A percentile compares a stretch with the other conserved stretches of the same genome.
phyloP scores from a whole-genome alignment of 2,888 invertebrate genomes.

The Caenorhabditis becei region DNA sequence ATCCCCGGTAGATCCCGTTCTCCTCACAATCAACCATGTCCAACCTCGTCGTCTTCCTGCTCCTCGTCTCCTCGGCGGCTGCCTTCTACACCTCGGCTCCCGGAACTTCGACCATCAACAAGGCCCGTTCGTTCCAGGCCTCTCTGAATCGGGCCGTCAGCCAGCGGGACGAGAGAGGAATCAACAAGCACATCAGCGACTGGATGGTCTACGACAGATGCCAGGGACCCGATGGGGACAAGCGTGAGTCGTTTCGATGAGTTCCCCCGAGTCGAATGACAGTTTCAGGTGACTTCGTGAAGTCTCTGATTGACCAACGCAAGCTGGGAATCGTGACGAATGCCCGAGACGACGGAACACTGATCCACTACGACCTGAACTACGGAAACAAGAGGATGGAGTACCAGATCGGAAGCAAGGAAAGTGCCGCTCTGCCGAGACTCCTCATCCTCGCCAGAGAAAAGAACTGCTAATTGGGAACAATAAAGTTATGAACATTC shows the following conservation, averaged over 20 bases:
- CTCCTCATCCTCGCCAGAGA: not conserved
- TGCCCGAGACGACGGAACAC: slow-evolving; percentile 4
- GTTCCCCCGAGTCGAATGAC: not conserved
- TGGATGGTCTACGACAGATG: slow-evolving; percentile 10
- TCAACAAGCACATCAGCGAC: not conserved
- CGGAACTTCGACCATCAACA: slow-evolving; percentile 5
- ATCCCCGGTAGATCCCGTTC: not conserved
- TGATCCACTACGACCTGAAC: slow-evolving; percentile 2
- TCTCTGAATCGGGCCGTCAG: slow-evolving; percentile 12
- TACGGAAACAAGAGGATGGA: slow-evolving; percentile 6
- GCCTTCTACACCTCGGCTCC: slow-evolving; percentile 1
- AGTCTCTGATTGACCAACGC: not conserved
- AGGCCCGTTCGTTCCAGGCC: slow-evolving; percentile 6
- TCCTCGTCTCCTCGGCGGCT: not conserved
- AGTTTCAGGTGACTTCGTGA: not conserved
- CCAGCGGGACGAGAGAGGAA: not conserved
- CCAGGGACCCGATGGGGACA: not conserved
- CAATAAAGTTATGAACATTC: not conserved
- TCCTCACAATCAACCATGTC: not conserved
- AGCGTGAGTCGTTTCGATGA: not conserved
- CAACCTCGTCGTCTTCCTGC: not conserved
- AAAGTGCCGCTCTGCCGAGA: not conserved
- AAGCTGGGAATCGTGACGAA: slow-evolving; percentile 10
- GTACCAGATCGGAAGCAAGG: slow-evolving; percentile 7
- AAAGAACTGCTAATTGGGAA: not conserved